phyloP scores from a whole-genome alignment of 2,888 invertebrate genomes.

The Opisthograptis luteolata region DNA sequence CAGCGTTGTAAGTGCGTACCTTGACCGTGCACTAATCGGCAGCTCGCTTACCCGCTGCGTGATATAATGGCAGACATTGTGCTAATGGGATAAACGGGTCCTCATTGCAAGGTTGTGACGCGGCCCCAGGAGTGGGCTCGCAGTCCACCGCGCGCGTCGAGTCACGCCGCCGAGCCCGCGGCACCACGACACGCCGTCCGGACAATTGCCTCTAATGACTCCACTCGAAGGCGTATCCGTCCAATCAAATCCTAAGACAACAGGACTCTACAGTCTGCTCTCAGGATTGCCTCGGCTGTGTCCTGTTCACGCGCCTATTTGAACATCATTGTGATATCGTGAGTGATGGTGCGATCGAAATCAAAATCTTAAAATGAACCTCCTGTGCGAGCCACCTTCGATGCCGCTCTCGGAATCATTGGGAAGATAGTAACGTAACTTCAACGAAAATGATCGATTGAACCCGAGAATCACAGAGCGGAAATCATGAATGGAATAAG shows the following conservation, averaged over 20 bases:
- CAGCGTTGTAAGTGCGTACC: constrained; percentile 56
- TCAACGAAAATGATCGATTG: constrained; percentile 57
- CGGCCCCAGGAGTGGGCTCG: constrained; percentile 20
- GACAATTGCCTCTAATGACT: constrained; percentile 78
- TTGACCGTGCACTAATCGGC: constrained; percentile 77
- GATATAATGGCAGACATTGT: constrained; percentile 72
- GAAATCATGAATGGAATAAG: constrained; percentile 75
- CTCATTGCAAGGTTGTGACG: constrained; percentile 80
- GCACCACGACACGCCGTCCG: constrained; percentile 58
- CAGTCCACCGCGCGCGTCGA: constrained; percentile 49
- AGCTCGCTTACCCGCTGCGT: constrained; percentile 65
- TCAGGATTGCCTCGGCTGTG: constrained; percentile 53
- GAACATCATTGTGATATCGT: constrained; percentile 34
- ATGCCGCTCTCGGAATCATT: constrained; percentile 33
- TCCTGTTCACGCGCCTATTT: constrained; percentile 39
- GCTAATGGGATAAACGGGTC: constrained; percentile 80
- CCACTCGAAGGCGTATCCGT: constrained; percentile 81
- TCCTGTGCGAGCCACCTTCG: constrained; percentile 27
- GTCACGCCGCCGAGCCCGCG: constrained; percentile 60
- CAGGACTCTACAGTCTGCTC: constrained; percentile 67
- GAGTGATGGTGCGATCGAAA: constrained; percentile 42
- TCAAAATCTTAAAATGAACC: constrained; percentile 40
- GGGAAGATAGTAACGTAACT: constrained; percentile 37
- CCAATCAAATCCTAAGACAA: constrained; percentile 78
- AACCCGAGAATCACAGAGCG: constrained; percentile 45